phyloP scores from a whole-genome alignment of 2,888 invertebrate species.

The Brachylomia viminalis region DNA sequence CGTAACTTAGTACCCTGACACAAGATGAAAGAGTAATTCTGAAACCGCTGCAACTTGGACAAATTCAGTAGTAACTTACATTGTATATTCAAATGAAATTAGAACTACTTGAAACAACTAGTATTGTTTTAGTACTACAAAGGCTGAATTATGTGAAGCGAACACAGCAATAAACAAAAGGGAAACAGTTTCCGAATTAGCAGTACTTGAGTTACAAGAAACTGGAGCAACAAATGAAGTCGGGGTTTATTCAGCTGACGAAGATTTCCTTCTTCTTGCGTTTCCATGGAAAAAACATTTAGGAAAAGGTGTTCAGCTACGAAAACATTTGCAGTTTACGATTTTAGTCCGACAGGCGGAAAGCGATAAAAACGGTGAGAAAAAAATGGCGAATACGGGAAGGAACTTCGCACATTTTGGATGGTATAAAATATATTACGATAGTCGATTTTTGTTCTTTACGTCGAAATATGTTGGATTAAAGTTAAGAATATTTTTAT shows the following conservation, averaged over 20 bases:
- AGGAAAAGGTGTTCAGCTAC: conserved; percentile 66
- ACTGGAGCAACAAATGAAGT: conserved; percentile 40
- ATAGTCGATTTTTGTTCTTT: conserved; percentile 24
- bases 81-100: conserved; percentile 40
- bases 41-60: neutral
- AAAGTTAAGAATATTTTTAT: neutral
- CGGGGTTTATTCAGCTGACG: conserved; percentile 52
- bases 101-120: conserved; percentile 21
- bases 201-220: conserved; percentile 35
- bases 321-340: conserved; percentile 75
- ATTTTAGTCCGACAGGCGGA: conserved; percentile 71
- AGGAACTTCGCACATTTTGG: conserved; percentile 34
- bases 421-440: conserved; percentile 18
- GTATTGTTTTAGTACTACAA: conserved; percentile 30
- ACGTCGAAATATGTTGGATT: neutral
- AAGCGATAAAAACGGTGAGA: conserved; percentile 74
- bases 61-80: conserved; percentile 23
- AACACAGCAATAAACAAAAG: conserved; percentile 47
- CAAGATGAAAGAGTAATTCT: conserved; percentile 27
- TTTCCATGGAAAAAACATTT: conserved; percentile 55
- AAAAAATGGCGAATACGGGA: conserved; percentile 61
- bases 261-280: conserved; percentile 63
- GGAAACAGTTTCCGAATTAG: conserved; percentile 50
- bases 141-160: conserved; percentile 38
- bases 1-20: conserved; percentile 6